Evolutionary conservation across 2,888 invertebrate genomes (phyloP), one percentile per base, ranked within the genome.

Genomic region (Neuroscelio doddi): DNA sequence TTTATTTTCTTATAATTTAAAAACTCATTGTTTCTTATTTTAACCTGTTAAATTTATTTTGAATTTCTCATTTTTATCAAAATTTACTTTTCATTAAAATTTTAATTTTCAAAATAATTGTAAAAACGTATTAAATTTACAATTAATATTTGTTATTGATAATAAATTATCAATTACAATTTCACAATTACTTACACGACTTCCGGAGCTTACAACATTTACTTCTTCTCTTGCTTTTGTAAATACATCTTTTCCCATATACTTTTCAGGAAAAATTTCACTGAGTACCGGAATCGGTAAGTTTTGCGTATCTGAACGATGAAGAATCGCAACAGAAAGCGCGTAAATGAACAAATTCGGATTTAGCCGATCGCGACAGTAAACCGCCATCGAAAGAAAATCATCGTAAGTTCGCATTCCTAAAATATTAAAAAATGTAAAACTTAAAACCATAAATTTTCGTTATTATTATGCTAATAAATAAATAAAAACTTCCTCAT

Each of bases 241-340:
- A 79, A 94, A 91, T 1, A 92, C 88, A 30, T 90, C 89, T 7
- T 92, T 89, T 74, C 93, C 93, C 74, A 95, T 86, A 83, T 92
- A 95, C 83, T 93, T 93, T 77, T 92, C 91, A 0, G 95, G 96
- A 82, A 95, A 94, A 0, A 90, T 87, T 81, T 94, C 92, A 30
- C 90, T 89, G 68, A 95, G 89, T 0, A 92, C 89, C 0, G 94
- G 94, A 41, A 93, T 82, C 45, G 88, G 87, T 14, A 94, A 75
- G 39, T 90, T 88, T 75, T 89, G 89, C 1, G 93, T 92, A 78
- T 93, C 93, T 0, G 84, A 81, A 5, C 92, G 89, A 85, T 93
- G 93, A 74, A 92, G 87, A 14, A 94, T 83, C 0, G 93, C 92
- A 4, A 94, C 92, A 0, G 93, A 90, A 32, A 90, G 88, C 36